These are phyloP conservation scores for Sardinella longiceps DNA, from an alignment of 2,797 vertebrate species.

Conservation along the genomic window DNA sequence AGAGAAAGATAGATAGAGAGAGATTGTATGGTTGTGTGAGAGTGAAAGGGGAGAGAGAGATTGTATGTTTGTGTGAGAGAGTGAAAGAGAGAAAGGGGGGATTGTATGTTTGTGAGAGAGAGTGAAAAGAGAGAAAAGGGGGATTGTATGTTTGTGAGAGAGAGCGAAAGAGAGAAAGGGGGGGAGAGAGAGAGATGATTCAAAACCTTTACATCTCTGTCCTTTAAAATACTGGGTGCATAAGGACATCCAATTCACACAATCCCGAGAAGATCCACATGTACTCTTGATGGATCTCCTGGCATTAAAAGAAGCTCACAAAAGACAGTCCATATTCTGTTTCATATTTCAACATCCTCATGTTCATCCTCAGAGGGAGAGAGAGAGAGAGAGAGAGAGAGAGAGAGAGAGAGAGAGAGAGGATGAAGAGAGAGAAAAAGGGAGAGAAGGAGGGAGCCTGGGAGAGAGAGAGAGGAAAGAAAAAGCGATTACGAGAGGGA, in stretches of 20 bases:
- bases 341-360: not conserved
- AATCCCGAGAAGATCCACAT: not conserved
- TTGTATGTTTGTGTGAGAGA: not conserved
- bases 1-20: no score
- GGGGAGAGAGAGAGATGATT: no score
- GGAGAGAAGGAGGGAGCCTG: not conserved
- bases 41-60: not conserved
- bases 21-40: not conserved
- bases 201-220: no score
- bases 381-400: no score
- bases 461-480: not conserved
- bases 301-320: not conserved
- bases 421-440: not conserved
- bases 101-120: not conserved
- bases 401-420: not conserved
- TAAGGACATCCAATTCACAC: not conserved
- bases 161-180: not conserved
- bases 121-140: no score
- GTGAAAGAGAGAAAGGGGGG: not conserved
- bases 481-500: constrained; percentile 5
- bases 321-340: not conserved
- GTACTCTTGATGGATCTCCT: no score
- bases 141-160: no score
- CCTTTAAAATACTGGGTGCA: not conserved
- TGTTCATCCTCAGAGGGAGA: not conserved